These are phyloP conservation scores for Microcebus murinus DNA, from an alignment of 2,113 vertebrate genomes.

Conservation along the genomic window DNA sequence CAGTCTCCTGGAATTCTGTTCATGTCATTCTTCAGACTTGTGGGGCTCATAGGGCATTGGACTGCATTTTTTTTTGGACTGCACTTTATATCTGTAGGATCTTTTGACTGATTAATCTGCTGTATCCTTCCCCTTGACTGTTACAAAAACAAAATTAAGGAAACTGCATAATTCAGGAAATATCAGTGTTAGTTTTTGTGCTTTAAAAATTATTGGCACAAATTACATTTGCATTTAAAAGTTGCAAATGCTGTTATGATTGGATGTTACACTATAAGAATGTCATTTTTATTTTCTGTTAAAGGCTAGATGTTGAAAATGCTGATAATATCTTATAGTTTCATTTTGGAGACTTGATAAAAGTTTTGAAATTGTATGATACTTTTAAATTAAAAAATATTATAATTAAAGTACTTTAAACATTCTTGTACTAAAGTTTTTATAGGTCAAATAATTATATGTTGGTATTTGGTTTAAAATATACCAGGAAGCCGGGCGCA, in stretches of 20 bases:
- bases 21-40: not conserved
- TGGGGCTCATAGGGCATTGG: not conserved
- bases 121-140: not conserved
- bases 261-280: not conserved
- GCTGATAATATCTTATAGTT: not conserved
- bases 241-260: conserved; percentile 31
- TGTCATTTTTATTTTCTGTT: not conserved
- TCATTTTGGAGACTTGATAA: not conserved
- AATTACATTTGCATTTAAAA: not conserved
- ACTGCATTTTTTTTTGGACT: not conserved
- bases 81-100: not conserved
- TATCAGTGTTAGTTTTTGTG: not conserved
- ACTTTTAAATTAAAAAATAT: conserved; percentile 37
- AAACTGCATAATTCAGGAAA: conserved; percentile 6
- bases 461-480: conserved; percentile 42
- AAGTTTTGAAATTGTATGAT: conserved; percentile 4
- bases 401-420: not conserved
- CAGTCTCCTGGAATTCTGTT: not conserved
- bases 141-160: conserved; percentile 13
- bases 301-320: conserved; percentile 19
- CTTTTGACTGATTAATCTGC: not conserved
- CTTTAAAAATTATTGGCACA: conserved; percentile 43
- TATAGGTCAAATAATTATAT: not conserved
- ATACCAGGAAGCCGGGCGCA: not conserved
- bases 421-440: not conserved